Percentiles rank a stretch among this genome's conserved stretches.
Evolutionary conservation across 2,113 vertebrate species (phyloP).

Genomic region (Megaleporinus macrocephalus): DNA sequence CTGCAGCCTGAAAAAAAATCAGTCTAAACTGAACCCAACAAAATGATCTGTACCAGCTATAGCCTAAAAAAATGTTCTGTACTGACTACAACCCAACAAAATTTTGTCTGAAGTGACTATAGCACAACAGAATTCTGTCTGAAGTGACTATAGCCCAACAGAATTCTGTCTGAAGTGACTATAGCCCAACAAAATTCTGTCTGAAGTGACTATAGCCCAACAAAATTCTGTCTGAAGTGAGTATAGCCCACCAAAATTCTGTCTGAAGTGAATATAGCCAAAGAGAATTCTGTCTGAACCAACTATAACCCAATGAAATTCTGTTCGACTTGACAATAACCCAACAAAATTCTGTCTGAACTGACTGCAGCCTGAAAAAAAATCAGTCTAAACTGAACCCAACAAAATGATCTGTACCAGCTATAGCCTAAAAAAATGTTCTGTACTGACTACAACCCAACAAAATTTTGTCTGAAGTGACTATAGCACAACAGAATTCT

Average conservation of each 20-base stretch:
- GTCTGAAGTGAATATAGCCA: not conserved
- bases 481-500: too few species aligned
- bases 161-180: not conserved
- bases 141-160: not conserved
- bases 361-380: too few species aligned
- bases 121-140: not conserved
- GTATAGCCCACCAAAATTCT: not conserved
- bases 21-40: too few species aligned
- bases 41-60: too few species aligned
- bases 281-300: not conserved
- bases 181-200: not conserved
- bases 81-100: not conserved
- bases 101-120: not conserved
- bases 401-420: too few species aligned
- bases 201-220: not conserved
- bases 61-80: not conserved
- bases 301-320: not conserved
- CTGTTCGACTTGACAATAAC: too few species aligned
- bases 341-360: too few species aligned
- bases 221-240: not conserved
- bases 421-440: too few species aligned
- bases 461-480: too few species aligned
- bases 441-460: too few species aligned
- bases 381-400: too few species aligned
- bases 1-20: not conserved